These are phyloP conservation scores for Gymnothorax reevesii DNA, from an alignment of 2,797 vertebrate genomes.

Conservation along the genomic window DNA sequence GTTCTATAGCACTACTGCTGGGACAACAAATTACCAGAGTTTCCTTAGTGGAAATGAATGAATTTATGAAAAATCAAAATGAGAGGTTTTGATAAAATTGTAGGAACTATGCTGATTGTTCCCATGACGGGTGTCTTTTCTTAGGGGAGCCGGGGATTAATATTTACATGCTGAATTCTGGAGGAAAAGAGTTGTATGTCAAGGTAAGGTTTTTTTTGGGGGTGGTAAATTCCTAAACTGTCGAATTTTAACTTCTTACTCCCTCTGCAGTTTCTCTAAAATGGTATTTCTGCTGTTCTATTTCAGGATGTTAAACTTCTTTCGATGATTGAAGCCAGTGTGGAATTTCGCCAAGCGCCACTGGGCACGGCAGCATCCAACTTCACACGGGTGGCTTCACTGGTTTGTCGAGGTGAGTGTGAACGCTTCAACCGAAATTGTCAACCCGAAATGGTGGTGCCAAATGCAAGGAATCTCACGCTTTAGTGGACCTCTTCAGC, in stretches of 20 bases:
- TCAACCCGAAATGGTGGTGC: too few species aligned
- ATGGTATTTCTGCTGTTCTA: conserved; percentile 30
- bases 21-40: too few species aligned
- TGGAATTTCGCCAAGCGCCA: conserved; percentile 80
- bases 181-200: conserved; percentile 82
- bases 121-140: background rate
- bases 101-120: too few species aligned
- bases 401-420: conserved; percentile 72
- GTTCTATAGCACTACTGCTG: too few species aligned
- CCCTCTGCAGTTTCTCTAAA: background rate
- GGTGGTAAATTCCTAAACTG: background rate
- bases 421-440: background rate
- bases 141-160: conserved; percentile 82
- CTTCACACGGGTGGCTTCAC: conserved; percentile 87
- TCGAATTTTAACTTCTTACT: background rate
- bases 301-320: conserved; percentile 83
- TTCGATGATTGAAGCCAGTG: conserved; percentile 73
- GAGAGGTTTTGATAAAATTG: too few species aligned
- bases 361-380: conserved; percentile 83
- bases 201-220: conserved; percentile 75
- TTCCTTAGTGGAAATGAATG: too few species aligned
- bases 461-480: too few species aligned
- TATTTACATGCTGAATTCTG: conserved; percentile 90
- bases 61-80: too few species aligned
- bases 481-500: too few species aligned